Evolutionary conservation across 1,140 invertebrate genomes (phyloP).

Genomic region (Hyposmocoma kahamanoa): DNA sequence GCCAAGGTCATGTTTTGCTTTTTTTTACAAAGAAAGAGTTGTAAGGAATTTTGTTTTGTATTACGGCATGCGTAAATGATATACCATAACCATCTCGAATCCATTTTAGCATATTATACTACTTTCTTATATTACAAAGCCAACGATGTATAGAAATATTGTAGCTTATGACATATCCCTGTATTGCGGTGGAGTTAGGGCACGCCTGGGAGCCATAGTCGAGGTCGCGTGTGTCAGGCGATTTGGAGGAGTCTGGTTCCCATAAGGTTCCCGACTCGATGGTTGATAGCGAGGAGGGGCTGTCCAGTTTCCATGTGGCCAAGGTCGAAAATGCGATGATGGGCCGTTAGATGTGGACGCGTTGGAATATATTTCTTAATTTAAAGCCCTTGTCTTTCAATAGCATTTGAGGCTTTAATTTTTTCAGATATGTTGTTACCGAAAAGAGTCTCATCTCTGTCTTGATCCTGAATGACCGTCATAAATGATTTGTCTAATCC

Average conservation of each 20-base stretch:
- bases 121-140: background rate
- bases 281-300: background rate
- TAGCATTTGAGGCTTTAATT: slow-evolving; percentile 7
- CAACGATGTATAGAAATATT: background rate
- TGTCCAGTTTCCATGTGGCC: background rate
- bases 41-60: background rate
- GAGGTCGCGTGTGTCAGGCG: background rate
- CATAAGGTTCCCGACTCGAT: background rate
- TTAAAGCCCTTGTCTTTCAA: background rate
- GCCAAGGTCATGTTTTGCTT: background rate
- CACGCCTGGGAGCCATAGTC: background rate
- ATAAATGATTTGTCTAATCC: background rate
- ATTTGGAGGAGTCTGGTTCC: background rate
- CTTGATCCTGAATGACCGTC: background rate
- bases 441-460: slow-evolving; percentile 5
- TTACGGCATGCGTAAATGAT: background rate
- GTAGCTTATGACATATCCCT: slow-evolving; percentile 2
- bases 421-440: slow-evolving; percentile 1
- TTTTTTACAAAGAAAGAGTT: background rate
- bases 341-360: background rate
- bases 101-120: background rate
- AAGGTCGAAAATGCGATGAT: background rate
- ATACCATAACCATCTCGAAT: background rate
- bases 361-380: background rate
- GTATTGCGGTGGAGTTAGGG: background rate